Evolutionary conservation across 2,113 vertebrate species (phyloP).

Genomic region (Takifugu flavidus): DNA sequence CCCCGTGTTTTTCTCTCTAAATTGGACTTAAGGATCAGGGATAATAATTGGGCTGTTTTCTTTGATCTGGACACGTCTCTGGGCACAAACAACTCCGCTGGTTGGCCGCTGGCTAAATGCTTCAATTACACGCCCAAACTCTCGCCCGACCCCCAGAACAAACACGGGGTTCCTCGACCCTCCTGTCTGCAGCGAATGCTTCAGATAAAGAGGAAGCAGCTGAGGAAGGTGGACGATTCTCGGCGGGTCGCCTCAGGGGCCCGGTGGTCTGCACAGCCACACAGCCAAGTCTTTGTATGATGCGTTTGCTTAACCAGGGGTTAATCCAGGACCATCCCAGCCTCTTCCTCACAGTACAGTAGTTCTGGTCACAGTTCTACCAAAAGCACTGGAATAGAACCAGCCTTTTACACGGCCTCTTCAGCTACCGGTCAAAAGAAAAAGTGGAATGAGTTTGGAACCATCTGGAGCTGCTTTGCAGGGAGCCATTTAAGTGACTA

Average conservation of each 20-base stretch:
- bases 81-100: conserved; percentile 30
- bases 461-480: conserved; percentile 43
- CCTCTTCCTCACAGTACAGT: too few species aligned
- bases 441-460: conserved; percentile 37
- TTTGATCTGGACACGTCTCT: conserved; percentile 44
- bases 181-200: conserved; percentile 16
- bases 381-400: too few species aligned
- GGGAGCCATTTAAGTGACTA: conserved; percentile 42
- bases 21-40: conserved; percentile 27
- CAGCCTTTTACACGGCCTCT: not conserved
- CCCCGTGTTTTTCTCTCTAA: conserved; percentile 17
- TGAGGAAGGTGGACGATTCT: conserved; percentile 10
- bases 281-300: too few species aligned
- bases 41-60: conserved; percentile 30
- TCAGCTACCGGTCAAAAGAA: conserved; percentile 25
- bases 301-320: too few species aligned
- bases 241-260: too few species aligned
- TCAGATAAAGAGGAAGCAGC: conserved; percentile 5
- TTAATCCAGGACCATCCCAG: too few species aligned
- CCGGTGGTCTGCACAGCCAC: too few species aligned
- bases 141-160: conserved; percentile 30
- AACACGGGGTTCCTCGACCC: conserved; percentile 14
- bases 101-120: conserved; percentile 6
- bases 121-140: conserved; percentile 3
- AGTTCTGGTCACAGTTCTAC: too few species aligned